A percentile compares a stretch with the other conserved stretches of the same genome.
phyloP scores from a whole-genome alignment of 2,888 invertebrate genomes.

The Cynaeus angustus region DNA sequence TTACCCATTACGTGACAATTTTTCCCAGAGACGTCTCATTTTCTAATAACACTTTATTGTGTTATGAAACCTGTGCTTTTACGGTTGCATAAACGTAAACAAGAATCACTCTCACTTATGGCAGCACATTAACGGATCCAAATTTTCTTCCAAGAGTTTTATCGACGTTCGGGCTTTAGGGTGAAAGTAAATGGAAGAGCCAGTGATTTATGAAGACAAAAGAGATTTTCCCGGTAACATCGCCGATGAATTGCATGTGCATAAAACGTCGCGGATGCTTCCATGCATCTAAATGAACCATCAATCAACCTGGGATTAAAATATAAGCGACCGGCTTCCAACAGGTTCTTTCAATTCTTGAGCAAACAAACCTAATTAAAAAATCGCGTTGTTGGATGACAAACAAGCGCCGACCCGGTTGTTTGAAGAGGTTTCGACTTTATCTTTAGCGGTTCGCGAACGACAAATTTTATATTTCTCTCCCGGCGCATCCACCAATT shows the following conservation, averaged over 20 bases:
- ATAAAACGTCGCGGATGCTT: slow-evolving; percentile 20
- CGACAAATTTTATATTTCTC: not conserved
- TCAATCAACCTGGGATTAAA: slow-evolving; percentile 30
- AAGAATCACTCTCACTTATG: slow-evolving; percentile 44
- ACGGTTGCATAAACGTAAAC: slow-evolving; percentile 40
- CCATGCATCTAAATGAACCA: slow-evolving; percentile 26
- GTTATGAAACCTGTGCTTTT: slow-evolving; percentile 33
- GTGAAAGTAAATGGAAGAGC: slow-evolving; percentile 31
- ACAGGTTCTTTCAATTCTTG: slow-evolving; percentile 15
- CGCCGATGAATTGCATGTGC: slow-evolving; percentile 29
- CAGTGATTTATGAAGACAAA: slow-evolving; percentile 35
- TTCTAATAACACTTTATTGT: slow-evolving; percentile 9
- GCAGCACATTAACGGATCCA: slow-evolving; percentile 24
- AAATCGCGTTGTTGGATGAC: slow-evolving; percentile 32
- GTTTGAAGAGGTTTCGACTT: not conserved
- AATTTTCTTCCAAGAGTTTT: slow-evolving; percentile 24
- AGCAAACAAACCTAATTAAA: slow-evolving; percentile 38
- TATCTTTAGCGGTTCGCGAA: slow-evolving; percentile 8
- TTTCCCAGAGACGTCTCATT: slow-evolving; percentile 18
- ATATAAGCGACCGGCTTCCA: slow-evolving; percentile 15
- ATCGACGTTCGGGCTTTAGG: slow-evolving; percentile 22
- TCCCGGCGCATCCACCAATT: slow-evolving; percentile 17
- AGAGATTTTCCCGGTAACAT: slow-evolving; percentile 19
- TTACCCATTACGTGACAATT: not conserved
- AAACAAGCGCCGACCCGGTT: slow-evolving; percentile 16